Percentiles rank a stretch among this genome's conserved stretches.
phyloP scores from a whole-genome alignment of 2,113 vertebrate genomes.

The Gnathonemus longibarbis region DNA sequence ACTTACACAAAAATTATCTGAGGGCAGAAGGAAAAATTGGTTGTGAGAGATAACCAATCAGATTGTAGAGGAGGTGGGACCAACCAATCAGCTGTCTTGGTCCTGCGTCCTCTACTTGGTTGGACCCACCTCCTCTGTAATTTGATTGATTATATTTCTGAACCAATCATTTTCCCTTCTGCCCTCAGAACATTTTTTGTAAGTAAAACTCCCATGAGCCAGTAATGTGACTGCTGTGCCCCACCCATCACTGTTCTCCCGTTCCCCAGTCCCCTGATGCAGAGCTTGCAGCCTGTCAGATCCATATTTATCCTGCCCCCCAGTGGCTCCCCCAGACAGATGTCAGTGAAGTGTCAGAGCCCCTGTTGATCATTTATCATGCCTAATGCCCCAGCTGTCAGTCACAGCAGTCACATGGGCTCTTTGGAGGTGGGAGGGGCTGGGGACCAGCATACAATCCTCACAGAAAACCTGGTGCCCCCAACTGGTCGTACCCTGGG shows the following conservation, averaged over 20 bases:
- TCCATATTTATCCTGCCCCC: slow-evolving; percentile 41
- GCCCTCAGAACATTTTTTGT: too few species aligned
- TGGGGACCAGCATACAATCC: slow-evolving; percentile 23
- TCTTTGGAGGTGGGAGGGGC: slow-evolving; percentile 30
- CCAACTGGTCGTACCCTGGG: background rate
- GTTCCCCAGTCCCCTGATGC: background rate
- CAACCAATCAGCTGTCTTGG: too few species aligned
- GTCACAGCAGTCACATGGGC: slow-evolving; percentile 37
- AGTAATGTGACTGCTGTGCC: background rate
- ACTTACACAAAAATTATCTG: too few species aligned
- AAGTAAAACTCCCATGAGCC: background rate
- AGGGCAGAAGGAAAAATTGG: too few species aligned
- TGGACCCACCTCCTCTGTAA: too few species aligned
- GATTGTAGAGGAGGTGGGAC: background rate
- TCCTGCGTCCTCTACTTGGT: too few species aligned
- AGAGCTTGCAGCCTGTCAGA: slow-evolving; percentile 20
- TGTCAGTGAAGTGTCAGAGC: slow-evolving; percentile 41
- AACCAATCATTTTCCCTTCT: too few species aligned
- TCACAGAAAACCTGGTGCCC: background rate
- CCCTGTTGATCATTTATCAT: slow-evolving; percentile 29
- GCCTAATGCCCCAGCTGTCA: slow-evolving; percentile 57
- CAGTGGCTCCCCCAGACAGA: slow-evolving; percentile 38
- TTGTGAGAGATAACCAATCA: too few species aligned
- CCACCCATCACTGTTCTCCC: background rate
- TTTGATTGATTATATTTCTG: too few species aligned